Base-by-base conservation (phyloP, 2,113 vertebrate genomes). In the Protomyctophum bolini region DNA sequence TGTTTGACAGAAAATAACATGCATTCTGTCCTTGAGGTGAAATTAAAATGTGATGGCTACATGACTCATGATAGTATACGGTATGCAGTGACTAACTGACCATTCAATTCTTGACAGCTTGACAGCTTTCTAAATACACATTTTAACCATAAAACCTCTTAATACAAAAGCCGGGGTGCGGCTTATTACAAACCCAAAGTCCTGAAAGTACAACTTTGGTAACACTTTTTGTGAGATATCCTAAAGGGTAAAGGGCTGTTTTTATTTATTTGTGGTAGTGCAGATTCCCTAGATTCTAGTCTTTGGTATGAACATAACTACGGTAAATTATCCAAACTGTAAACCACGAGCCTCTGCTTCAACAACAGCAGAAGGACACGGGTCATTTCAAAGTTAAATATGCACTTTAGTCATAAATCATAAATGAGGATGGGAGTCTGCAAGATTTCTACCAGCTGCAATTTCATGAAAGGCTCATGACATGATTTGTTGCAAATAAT, bases 41-140 rank as follows among this genome's bases (percentile, higher is more conserved):
- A 80, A 76, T 74, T 71, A 8, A 63, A 81, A 81, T 65, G 46
- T 51, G 41, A 66, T 55, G 68, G 58, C 52, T 66, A 66, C 58
- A 60, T 56, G 56, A 58, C 21, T 60, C 9, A 10, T 8, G 10
- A 54, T 10, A 54, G 51, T 55, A 68, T 70, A 75, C 66, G 70
- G 33, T 41, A 41, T 41, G 33, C 33, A 3, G 4, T 41, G 5
- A 41, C 33, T 41, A 41, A 41, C 33, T 41, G 33, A 41, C 33
- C 33, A 41, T 41, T 41, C 33, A 41, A 41, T 41, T 41, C 1
- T 41, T 41, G 33, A 41, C 57, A 41, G 64, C 52, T 28, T 57
- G 66, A 75, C 57, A 41, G 64, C 52, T 28, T 57, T 68, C 65
- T 7, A 45, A 33, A 61, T 66, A 77, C 54, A 52, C 7, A 11